Evolutionary conservation across 37 sponge, comb jelly and placozoan species (phyloP).

Genomic region (Bolinopsis microptera): DNA sequence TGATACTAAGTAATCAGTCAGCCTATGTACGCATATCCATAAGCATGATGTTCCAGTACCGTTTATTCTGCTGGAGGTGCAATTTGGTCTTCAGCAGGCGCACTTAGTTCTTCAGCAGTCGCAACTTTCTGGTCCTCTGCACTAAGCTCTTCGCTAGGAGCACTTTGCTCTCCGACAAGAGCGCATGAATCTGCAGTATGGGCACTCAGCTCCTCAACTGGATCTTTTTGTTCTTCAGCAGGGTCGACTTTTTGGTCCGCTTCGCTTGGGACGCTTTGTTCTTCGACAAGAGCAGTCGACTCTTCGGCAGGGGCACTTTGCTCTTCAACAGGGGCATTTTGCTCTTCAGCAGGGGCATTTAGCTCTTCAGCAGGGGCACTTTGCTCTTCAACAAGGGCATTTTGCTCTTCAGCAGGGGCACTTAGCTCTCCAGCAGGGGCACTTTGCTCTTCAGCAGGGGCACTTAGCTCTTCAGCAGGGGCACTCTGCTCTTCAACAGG

Average conservation of each 20-base stretch:
- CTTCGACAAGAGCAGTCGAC: not conserved
- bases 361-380: not conserved
- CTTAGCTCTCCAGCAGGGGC: no score
- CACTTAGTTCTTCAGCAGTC: no score
- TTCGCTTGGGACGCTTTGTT: not conserved
- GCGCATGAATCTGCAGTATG: not conserved
- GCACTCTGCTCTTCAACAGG: not conserved
- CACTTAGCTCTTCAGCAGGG: no score
- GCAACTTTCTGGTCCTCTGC: not conserved
- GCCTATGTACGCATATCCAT: no score
- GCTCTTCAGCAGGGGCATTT: not conserved
- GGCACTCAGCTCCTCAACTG: not conserved
- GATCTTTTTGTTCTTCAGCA: not conserved
- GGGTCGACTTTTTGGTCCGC: not conserved
- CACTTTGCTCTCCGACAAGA: not conserved
- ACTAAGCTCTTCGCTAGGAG: not conserved
- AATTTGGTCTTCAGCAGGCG: not conserved
- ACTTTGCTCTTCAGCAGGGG: not conserved
- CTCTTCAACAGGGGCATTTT: not conserved
- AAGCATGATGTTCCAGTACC: no score
- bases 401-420: not conserved
- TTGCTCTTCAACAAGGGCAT: not conserved
- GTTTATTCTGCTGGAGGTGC: not conserved
- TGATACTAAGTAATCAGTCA: no score
- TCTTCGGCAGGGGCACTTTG: not conserved